Evolutionary conservation across 2,888 invertebrate species (phyloP).

Genomic region (Stenurella melanura): DNA sequence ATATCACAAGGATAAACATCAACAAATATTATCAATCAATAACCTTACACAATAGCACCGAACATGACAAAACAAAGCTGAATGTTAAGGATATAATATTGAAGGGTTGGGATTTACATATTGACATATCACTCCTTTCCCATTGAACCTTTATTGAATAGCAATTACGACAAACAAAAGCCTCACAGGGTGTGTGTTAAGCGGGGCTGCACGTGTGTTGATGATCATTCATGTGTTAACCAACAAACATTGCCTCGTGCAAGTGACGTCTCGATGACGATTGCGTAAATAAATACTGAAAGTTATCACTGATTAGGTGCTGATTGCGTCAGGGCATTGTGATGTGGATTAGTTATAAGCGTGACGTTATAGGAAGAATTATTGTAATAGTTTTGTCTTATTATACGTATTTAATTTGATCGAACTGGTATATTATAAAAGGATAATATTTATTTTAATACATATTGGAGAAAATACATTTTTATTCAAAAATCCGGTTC

Average conservation of each 20-base stretch:
- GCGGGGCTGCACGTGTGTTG: constrained; percentile 51
- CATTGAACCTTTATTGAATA: constrained; percentile 54
- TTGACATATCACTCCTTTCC: constrained; percentile 58
- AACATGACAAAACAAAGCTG: constrained; percentile 28
- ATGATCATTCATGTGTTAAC: constrained; percentile 62
- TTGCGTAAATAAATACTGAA: constrained; percentile 61
- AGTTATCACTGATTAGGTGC: constrained; percentile 14
- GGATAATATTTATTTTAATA: no score
- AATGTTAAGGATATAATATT: constrained; percentile 9
- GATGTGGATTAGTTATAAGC: constrained; percentile 9
- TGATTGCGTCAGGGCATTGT: constrained; percentile 13
- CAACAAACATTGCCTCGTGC: constrained; percentile 62
- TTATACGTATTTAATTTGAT: no score
- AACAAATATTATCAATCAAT: constrained; percentile 36
- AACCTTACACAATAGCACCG: constrained; percentile 20
- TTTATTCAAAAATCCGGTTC: no score
- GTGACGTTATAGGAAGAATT: background rate
- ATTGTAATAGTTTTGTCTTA: no score
- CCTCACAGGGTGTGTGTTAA: constrained; percentile 49
- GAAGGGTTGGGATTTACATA: constrained; percentile 47
- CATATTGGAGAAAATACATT: no score
- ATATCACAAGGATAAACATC: background rate
- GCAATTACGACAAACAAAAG: constrained; percentile 58
- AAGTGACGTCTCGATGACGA: constrained; percentile 60
- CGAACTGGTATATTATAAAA: no score